Evolutionary conservation across 1,140 invertebrate genomes (phyloP).

Genomic region (Helicoverpa armigera): DNA sequence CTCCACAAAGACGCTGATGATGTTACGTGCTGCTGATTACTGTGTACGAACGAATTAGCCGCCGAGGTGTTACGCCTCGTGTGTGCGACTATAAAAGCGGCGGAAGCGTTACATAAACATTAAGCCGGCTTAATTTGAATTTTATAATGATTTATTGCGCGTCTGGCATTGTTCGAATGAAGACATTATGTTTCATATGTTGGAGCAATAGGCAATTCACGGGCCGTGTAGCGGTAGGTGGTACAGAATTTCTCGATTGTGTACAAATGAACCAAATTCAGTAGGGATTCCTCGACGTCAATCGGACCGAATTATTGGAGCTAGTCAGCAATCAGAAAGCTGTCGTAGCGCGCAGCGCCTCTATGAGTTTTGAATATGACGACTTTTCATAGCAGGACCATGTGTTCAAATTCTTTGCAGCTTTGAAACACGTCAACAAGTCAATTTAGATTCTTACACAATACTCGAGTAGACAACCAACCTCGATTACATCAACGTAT

Average conservation of each 20-base stretch:
- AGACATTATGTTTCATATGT: conserved; percentile 53
- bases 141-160: conserved; percentile 76
- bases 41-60: conserved; percentile 75
- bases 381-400: conserved; percentile 34
- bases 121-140: conserved; percentile 65
- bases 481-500: neutral
- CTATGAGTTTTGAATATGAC: conserved; percentile 56
- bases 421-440: no score
- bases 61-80: conserved; percentile 60
- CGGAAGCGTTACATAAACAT: conserved; percentile 67
- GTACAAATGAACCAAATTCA: conserved; percentile 64
- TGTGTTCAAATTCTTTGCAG: neutral
- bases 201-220: neutral
- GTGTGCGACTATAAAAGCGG: conserved; percentile 55
- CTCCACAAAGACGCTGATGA: conserved; percentile 76
- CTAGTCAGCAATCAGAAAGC: conserved; percentile 71
- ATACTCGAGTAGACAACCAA: neutral
- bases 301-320: conserved; percentile 73
- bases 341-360: conserved; percentile 63
- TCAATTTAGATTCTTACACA: neutral
- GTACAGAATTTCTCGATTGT: conserved; percentile 57
- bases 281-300: conserved; percentile 65
- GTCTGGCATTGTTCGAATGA: conserved; percentile 54
- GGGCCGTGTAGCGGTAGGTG: conserved; percentile 36
- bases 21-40: conserved; percentile 78